phyloP scores from a whole-genome alignment of 92 coral and sea anemone genomes.

The Heteractis magnifica region DNA sequence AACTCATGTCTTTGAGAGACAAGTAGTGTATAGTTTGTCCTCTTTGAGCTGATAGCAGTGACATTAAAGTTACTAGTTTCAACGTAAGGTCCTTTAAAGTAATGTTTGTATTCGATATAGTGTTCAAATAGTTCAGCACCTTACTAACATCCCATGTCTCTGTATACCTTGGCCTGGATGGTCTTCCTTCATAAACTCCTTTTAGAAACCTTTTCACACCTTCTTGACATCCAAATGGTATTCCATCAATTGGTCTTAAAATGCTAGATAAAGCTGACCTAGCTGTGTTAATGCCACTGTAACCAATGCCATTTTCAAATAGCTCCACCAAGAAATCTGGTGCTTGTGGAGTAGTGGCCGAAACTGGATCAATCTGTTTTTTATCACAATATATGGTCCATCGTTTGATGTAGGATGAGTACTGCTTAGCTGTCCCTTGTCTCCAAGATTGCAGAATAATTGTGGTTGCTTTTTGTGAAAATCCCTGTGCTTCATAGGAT shows the following conservation, averaged over 20 bases:
- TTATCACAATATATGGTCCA: too few species aligned
- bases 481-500: too few species aligned
- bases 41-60: too few species aligned
- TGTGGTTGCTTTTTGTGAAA: too few species aligned
- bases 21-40: too few species aligned
- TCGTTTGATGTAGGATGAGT: too few species aligned
- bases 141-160: slow-evolving; percentile 37
- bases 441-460: too few species aligned
- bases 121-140: slow-evolving; percentile 33
- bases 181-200: slow-evolving; percentile 41
- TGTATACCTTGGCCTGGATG: slow-evolving; percentile 36
- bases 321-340: too few species aligned
- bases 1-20: slow-evolving; percentile 23
- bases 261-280: slow-evolving; percentile 33
- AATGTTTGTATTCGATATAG: slow-evolving; percentile 2
- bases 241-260: slow-evolving; percentile 23
- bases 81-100: slow-evolving; percentile 40
- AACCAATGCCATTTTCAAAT: too few species aligned
- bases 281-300: neutral
- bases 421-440: too few species aligned
- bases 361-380: too few species aligned
- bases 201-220: slow-evolving; percentile 31
- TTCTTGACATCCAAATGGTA: slow-evolving; percentile 32
- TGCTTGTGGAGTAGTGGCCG: too few species aligned
- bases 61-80: slow-evolving; percentile 23